Conservation (phyloP, 2,113 vertebrate genomes). For the Columbina picui region DNA sequence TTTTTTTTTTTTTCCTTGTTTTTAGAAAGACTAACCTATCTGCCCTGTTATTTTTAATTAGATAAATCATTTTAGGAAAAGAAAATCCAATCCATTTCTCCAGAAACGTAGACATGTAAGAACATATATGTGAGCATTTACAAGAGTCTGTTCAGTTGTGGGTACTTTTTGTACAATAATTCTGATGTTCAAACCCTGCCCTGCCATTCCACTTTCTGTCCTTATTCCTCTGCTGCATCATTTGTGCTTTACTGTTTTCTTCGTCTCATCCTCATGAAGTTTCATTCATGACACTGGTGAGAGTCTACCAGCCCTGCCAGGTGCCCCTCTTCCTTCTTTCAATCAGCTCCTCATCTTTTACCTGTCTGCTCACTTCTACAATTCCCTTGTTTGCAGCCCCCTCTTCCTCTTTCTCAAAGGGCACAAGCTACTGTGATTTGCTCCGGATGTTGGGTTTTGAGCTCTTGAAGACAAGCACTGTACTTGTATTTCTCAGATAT, state of each 20-base stretch:
- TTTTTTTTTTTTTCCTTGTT: not conserved
- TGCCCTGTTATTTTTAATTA: constrained; percentile 22
- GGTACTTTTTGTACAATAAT: not conserved
- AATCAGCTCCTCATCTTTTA: not conserved
- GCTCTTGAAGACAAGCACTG: not conserved
- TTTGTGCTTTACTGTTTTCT: not conserved
- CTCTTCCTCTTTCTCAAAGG: not conserved
- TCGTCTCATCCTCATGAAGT: not conserved
- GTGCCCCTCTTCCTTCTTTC: not conserved
- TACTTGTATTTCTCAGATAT: not conserved
- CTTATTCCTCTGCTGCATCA: not conserved
- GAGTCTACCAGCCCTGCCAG: not conserved
- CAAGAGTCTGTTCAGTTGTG: not conserved
- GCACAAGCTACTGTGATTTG: not conserved
- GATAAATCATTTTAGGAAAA: not conserved
- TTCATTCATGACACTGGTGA: not conserved
- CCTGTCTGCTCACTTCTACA: not conserved
- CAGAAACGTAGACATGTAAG: not conserved
- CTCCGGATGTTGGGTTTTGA: not conserved
- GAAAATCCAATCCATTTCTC: not conserved
- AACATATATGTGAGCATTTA: not conserved
- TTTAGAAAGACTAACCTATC: not conserved
- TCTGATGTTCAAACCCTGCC: not conserved
- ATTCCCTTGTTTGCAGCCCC: not conserved
- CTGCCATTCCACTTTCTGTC: not conserved